Evolutionary conservation across 2,113 vertebrate species (phyloP), one percentile per base, ranked within the genome.

Genomic region (Pachyramphus minor): DNA sequence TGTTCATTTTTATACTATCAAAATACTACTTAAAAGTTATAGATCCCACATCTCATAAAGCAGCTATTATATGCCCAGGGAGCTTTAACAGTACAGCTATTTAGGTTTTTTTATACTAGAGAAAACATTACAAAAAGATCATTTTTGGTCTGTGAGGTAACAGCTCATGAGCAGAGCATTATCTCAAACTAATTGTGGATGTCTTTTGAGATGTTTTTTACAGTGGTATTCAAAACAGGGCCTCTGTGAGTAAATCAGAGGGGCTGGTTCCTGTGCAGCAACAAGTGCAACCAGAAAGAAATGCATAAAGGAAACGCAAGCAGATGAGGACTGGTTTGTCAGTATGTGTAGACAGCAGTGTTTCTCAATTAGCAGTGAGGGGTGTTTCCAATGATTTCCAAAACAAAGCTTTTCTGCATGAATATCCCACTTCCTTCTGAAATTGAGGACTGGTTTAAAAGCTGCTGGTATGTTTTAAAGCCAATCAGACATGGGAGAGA

Each of bases 221-320:
- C 91, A 89, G 72, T 21, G 14, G 14, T 79, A 91, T 90, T 96
- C 92, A 93, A 92, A 97, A 82, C 89, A 95, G 53, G 93, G 68
- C 47, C 60, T 87, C 85, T 64, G 53, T 60, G 75, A 94, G 81
- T 82, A 96, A 78, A 93, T 90, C 31, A 95, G 76, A 91, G 80
- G 77, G 58, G 78, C 64, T 79, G 47, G n/a, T 77, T 95, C 78
- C 73, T 15, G 30, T 35, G 37, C 80, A 90, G 76, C 77, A 95
- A 87, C 68, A 93, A 82, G 84, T 89, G 74, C 53, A 76, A 79
- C 18, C 12, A 42, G 73, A 55, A 72, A 60, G 50, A 92, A 92
- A 90, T 21, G 56, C 73, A 39, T 18, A 37, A 84, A 78, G 64
- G 41, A 91, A 96, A 84, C 41, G 23, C 21, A 60, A 30, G 21